These are phyloP conservation scores for Hirundichthys speculiger DNA, from an alignment of 2,113 vertebrate genomes.

Conservation along the genomic window DNA sequence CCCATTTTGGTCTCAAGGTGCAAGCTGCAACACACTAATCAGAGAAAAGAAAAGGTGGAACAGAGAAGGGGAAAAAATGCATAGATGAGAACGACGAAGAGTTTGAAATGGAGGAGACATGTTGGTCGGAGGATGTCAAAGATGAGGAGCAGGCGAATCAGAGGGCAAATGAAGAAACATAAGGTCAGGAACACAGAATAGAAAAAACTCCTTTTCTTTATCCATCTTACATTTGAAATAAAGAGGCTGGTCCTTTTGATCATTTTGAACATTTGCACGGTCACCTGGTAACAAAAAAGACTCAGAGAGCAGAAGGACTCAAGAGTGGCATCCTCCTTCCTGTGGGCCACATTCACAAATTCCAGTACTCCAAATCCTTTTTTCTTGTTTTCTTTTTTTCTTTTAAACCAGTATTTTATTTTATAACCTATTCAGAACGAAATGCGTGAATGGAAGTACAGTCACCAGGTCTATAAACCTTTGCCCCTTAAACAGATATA, in stretches of 20 bases:
- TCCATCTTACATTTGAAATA: conserved; percentile 3
- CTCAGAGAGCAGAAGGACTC: neutral
- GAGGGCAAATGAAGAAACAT: conserved; percentile 20
- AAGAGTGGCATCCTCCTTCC: neutral
- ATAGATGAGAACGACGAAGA: conserved; percentile 11
- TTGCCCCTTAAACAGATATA: too few species aligned
- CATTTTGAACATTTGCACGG: conserved; percentile 7
- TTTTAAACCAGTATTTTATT: too few species aligned
- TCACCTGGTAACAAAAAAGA: neutral
- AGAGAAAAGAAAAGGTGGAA: neutral
- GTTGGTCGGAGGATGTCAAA: conserved; percentile 4
- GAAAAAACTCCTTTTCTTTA: conserved; percentile 18
- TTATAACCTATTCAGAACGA: too few species aligned
- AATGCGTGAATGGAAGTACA: too few species aligned
- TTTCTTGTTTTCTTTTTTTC: too few species aligned
- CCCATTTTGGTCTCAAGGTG: conserved; percentile 29
- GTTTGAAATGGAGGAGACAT: neutral
- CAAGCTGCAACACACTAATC: conserved; percentile 2
- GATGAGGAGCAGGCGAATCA: conserved; percentile 9
- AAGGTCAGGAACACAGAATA: conserved; percentile 23
- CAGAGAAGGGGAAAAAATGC: conserved; percentile 1
- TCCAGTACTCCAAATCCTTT: too few species aligned
- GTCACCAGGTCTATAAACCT: too few species aligned
- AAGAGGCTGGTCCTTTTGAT: conserved; percentile 1
- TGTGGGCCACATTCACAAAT: rapidly evolving